A percentile compares a stretch with the other conserved stretches of the same genome.
Conservation (phyloP, 2,797 vertebrate genomes). For the Protonibea diacanthus region DNA sequence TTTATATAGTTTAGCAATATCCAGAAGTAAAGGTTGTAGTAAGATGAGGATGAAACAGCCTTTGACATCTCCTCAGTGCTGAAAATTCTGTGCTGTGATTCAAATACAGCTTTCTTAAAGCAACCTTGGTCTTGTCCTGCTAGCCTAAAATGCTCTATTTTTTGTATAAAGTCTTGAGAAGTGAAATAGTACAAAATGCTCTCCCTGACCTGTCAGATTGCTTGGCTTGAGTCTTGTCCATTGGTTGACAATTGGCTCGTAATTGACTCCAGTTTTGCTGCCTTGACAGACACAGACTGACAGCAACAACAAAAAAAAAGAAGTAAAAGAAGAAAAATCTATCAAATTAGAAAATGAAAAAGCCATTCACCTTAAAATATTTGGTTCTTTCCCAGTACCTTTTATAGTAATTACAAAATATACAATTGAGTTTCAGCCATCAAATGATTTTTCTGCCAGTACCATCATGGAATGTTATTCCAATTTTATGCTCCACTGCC, state of each 20-base stretch:
- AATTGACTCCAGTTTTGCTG: constrained; percentile 59
- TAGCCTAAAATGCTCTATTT: not conserved
- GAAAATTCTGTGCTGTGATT: not conserved
- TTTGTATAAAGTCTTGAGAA: constrained; percentile 27
- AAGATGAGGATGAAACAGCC: constrained; percentile 6
- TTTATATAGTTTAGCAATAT: too few relatives aligned
- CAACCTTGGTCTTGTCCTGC: not conserved
- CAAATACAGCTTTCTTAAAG: not conserved
- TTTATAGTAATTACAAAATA: constrained; percentile 84
- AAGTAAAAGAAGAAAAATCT: constrained; percentile 52
- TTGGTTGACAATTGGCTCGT: constrained; percentile 45
- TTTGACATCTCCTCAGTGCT: not conserved
- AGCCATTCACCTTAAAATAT: constrained; percentile 71
- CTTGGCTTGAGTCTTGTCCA: constrained; percentile 67
- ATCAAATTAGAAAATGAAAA: constrained; percentile 80
- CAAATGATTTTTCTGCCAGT: constrained; percentile 65
- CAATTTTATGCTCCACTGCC: constrained; percentile 77
- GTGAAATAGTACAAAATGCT: constrained; percentile 38
- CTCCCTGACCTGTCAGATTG: constrained; percentile 52
- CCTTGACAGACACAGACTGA: constrained; percentile 73
- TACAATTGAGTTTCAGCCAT: constrained; percentile 77
- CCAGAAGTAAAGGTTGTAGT: not conserved
- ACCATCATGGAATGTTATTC: constrained; percentile 71
- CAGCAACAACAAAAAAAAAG: constrained; percentile 53
- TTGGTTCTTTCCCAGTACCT: constrained; percentile 78